Conservation (phyloP, 2,888 invertebrate species). For the Dryocosmus kuriphilus region DNA sequence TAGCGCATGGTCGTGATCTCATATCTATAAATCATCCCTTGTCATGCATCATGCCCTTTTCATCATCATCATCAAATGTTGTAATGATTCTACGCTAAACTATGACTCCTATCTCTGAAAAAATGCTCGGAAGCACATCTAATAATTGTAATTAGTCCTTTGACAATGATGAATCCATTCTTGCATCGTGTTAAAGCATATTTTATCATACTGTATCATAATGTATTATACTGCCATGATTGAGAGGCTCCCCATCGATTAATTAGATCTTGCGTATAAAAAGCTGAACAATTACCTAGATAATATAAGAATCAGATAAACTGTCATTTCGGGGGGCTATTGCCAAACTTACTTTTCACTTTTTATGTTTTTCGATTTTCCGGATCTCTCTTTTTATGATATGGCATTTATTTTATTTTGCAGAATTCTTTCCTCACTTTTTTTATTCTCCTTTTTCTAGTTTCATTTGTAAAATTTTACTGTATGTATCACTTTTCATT, state of each 20-base stretch:
- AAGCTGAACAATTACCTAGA: background rate
- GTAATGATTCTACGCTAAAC: background rate
- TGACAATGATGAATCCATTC: constrained; percentile 45
- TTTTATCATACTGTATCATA: constrained; percentile 40
- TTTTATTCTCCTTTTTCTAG: too few relatives aligned
- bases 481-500: too few relatives aligned
- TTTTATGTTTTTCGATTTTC: too few relatives aligned
- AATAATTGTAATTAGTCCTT: constrained; percentile 46
- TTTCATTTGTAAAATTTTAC: too few relatives aligned
- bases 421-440: too few relatives aligned
- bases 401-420: too few relatives aligned
- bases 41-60: constrained; percentile 1
- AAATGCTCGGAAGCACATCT: constrained; percentile 56
- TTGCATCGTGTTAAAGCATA: constrained; percentile 63
- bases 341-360: too few relatives aligned
- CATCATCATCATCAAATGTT: constrained; percentile 6
- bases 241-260: constrained; percentile 5
- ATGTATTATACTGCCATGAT: background rate
- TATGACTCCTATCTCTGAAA: background rate
- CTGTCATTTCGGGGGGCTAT: too few relatives aligned
- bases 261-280: background rate
- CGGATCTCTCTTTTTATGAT: too few relatives aligned
- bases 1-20: constrained; percentile 76
- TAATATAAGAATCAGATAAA: background rate
- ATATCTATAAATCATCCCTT: constrained; percentile 50